Evolutionary conservation across 2,888 invertebrate species (phyloP).

Genomic region (Perizoma flavofasciatum): DNA sequence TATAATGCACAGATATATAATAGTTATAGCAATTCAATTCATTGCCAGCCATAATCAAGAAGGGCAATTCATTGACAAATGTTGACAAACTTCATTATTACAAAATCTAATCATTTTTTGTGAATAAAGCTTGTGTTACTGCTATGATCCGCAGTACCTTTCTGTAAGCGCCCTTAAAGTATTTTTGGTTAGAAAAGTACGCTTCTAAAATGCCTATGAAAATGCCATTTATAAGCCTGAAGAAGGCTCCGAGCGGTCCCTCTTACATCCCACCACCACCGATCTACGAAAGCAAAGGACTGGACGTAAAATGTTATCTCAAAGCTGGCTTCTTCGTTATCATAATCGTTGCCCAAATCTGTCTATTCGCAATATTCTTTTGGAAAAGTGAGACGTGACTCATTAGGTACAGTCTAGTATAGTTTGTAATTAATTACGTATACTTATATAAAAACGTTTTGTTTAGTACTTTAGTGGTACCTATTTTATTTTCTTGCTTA

Average conservation of each 20-base stretch:
- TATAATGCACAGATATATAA: too few relatives aligned
- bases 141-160: too few relatives aligned
- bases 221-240: constrained; percentile 47
- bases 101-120: too few relatives aligned
- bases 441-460: constrained; percentile 1
- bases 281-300: constrained; percentile 31
- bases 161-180: too few relatives aligned
- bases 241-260: constrained; percentile 39
- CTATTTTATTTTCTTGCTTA: not conserved
- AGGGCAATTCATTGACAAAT: too few relatives aligned
- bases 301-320: constrained; percentile 52
- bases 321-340: constrained; percentile 46
- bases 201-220: not conserved
- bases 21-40: too few relatives aligned
- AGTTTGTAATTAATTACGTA: not conserved
- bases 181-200: too few relatives aligned
- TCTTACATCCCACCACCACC: constrained; percentile 23
- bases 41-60: too few relatives aligned
- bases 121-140: too few relatives aligned
- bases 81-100: too few relatives aligned
- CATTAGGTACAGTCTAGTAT: not conserved
- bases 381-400: constrained; percentile 24
- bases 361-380: constrained; percentile 46
- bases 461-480: not conserved
- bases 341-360: constrained; percentile 54